Evolutionary conservation across 2,888 invertebrate genomes (phyloP), one percentile per base, ranked within the genome.

Genomic region (Drosophila colorata): DNA sequence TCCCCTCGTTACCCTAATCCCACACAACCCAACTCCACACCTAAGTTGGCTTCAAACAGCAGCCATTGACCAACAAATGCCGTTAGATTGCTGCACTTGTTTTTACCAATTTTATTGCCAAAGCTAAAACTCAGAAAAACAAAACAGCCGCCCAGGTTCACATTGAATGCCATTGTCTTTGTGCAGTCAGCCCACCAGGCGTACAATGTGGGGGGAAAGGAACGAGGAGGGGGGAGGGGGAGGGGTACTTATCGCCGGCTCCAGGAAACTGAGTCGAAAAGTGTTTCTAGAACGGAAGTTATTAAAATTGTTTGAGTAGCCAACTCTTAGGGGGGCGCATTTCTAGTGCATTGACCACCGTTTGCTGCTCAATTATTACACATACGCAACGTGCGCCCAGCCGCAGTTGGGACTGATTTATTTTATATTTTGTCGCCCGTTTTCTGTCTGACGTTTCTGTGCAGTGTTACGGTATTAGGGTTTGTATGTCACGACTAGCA

Each of bases 261-360:
- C 44, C 61, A 38, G 40, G 33, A 52, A 48, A 51, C 16, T 37
- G 61, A 61, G 40, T 72, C 56, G 64, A 73, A 80, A 80, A 86
- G 89, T 86, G 87, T 86, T 88, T 84, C 59, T 87, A 68, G 85
- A 86, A 84, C 85, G 85, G 85, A 86, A 88, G 85, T 79, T 84
- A 86, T 88, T 88, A 87, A 87, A 86, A 81, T 74, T 69, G 69
- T 77, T 77, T 78, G 78, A 68, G 48, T 69, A 56, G 52, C 25
- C 59, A 57, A 47, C 60, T 68, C 60, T 55, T 47, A n/a, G 23
- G 20, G 56, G 51, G 48, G 49, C 14, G 13, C 37, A 40, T 46
- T 60, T 71, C 53, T 61, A 63, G 80, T 68, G 71, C 80, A 82
- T 59, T 82, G 88, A 71, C 80, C 72, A 80, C 47, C 66, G 64